Evolutionary conservation across 2,888 invertebrate genomes (phyloP).

Genomic region (Harmothoe impar): DNA sequence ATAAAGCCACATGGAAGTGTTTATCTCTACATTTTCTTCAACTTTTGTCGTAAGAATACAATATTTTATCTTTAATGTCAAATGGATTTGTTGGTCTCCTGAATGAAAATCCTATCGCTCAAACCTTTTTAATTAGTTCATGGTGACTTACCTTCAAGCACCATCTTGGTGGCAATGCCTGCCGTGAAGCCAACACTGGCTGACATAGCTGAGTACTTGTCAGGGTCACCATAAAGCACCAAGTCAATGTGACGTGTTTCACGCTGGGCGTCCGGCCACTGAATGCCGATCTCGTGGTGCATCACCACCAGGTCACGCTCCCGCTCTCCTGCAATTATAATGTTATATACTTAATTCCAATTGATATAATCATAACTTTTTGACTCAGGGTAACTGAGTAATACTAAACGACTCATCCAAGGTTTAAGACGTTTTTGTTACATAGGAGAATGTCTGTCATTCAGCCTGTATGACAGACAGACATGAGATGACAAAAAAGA

Average conservation of each 20-base stretch:
- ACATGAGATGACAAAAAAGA: too few species aligned
- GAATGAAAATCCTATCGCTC: too few species aligned
- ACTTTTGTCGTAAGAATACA: too few species aligned
- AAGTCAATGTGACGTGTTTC: constrained; percentile 91
- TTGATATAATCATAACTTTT: not conserved
- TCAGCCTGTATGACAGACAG: too few species aligned
- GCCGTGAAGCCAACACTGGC: constrained; percentile 95
- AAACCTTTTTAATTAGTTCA: too few species aligned
- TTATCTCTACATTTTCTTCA: too few species aligned
- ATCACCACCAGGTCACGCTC: constrained; percentile 97
- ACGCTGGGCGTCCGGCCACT: constrained; percentile 91
- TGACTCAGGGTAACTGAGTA: too few species aligned
- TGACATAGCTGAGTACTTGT: constrained; percentile 97
- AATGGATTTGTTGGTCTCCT: too few species aligned
- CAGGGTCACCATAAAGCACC: constrained; percentile 91
- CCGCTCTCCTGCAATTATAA: constrained; percentile 74
- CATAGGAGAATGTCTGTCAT: too few species aligned
- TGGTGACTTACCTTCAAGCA: constrained; percentile 92
- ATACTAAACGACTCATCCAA: too few species aligned
- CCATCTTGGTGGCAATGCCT: constrained; percentile 98
- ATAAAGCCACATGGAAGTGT: not conserved
- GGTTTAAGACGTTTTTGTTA: too few species aligned
- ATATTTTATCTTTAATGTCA: too few species aligned
- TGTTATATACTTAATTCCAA: not conserved
- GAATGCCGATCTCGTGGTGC: constrained; percentile 95